A percentile compares a stretch with the other conserved stretches of the same genome.
Evolutionary conservation across 2,797 vertebrate genomes (phyloP).

Genomic region (Potorous gilbertii): DNA sequence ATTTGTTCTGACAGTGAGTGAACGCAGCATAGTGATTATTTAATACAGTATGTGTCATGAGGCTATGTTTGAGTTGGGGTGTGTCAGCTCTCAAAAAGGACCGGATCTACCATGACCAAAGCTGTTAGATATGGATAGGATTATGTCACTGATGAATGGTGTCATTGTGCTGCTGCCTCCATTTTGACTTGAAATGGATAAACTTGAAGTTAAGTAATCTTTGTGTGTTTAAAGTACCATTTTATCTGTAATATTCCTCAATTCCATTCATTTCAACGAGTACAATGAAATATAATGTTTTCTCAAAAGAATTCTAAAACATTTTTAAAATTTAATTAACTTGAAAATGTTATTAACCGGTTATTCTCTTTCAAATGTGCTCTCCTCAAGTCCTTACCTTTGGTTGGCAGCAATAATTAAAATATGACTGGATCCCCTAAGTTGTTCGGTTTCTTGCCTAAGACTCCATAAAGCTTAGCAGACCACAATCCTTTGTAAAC

Average conservation of each 20-base stretch:
- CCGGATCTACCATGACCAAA: not conserved
- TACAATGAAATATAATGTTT: not conserved
- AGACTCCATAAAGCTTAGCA: not conserved
- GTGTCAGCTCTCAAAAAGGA: not conserved
- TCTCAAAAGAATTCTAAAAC: not conserved
- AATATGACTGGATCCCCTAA: not conserved
- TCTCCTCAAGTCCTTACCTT: not conserved
- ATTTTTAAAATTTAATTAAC: not conserved
- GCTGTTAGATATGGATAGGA: not conserved
- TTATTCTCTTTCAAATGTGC: not conserved
- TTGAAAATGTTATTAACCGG: not conserved
- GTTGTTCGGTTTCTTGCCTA: not conserved
- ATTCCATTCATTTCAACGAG: not conserved
- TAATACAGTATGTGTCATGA: not conserved
- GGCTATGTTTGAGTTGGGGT: not conserved
- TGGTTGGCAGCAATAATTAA: not conserved
- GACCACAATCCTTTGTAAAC: not conserved
- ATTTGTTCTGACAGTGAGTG: not conserved
- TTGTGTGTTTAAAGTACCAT: not conserved
- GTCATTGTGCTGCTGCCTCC: not conserved
- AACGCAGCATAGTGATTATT: not conserved
- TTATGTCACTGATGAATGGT: not conserved
- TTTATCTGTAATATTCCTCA: not conserved
- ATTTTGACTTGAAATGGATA: not conserved
- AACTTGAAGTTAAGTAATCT: not conserved